These are phyloP conservation scores for Trichonephila clavipes DNA, from an alignment of 1,140 invertebrate genomes.

Conservation along the genomic window DNA sequence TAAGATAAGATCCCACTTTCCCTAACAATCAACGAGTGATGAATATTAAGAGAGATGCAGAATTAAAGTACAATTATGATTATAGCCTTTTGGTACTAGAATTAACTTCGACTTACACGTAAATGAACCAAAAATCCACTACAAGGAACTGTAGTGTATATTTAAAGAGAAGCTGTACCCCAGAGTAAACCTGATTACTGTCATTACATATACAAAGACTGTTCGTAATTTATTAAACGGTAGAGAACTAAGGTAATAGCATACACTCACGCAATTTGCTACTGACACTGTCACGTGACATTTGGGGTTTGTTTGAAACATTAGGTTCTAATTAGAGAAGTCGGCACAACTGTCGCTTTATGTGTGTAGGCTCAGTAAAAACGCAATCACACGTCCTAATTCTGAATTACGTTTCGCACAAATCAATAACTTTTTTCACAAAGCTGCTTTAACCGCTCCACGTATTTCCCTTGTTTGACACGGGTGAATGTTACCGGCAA, in stretches of 20 bases:
- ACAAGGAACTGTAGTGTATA: not conserved
- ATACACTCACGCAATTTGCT: constrained; percentile 26
- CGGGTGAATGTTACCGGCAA: no score
- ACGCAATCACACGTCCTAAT: no score
- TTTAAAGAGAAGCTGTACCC: not conserved
- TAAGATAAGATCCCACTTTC: no score
- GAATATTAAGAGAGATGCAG: no score
- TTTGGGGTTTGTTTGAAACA: not conserved
- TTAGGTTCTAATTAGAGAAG: not conserved
- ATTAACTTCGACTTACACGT: no score
- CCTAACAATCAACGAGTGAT: no score
- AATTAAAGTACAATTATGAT: no score
- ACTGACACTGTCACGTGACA: not conserved
- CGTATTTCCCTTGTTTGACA: no score
- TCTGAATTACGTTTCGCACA: no score
- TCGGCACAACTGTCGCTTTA: not conserved
- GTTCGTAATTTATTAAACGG: constrained; percentile 40
- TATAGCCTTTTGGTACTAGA: no score
- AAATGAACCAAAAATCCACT: not conserved
- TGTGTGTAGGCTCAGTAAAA: not conserved
- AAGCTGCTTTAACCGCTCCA: no score
- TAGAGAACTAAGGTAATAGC: not conserved
- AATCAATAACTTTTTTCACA: no score
- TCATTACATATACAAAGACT: constrained; percentile 8
- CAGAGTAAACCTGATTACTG: not conserved